These are phyloP conservation scores for Galerucella nymphaeae DNA, from an alignment of 2,888 invertebrate species.

Conservation along the genomic window DNA sequence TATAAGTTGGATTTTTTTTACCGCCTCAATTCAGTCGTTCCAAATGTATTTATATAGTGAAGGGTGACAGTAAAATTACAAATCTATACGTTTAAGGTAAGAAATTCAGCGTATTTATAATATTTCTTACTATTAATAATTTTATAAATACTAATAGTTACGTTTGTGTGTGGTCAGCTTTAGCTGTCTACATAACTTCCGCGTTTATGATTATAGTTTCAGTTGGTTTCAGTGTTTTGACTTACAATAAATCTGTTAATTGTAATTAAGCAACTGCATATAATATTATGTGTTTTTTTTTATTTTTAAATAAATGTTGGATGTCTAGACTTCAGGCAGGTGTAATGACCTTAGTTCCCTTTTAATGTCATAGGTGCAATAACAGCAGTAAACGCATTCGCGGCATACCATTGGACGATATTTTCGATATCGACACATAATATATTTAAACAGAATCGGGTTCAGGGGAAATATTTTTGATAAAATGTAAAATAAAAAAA, in stretches of 20 bases:
- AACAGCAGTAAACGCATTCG: conserved; percentile 5
- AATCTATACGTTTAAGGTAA: too few relatives aligned
- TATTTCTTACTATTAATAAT: too few relatives aligned
- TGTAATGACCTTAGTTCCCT: conserved; percentile 51
- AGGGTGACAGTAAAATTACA: too few relatives aligned
- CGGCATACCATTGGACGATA: conserved; percentile 1
- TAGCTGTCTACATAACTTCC: conserved; percentile 39
- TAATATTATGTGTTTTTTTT: conserved; percentile 49
- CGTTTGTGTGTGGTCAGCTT: conserved; percentile 37
- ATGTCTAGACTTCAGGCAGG: conserved; percentile 53
- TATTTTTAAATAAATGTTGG: conserved; percentile 30
- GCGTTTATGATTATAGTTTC: conserved; percentile 45
- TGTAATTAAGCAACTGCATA: conserved; percentile 53
- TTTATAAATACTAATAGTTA: neutral
- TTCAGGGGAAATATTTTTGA: neutral
- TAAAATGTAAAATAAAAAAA: neutral
- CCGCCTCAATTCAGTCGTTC: too few relatives aligned
- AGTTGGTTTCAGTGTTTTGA: conserved; percentile 45
- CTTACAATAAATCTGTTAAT: conserved; percentile 49
- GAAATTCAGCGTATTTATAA: too few relatives aligned
- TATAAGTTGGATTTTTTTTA: too few relatives aligned
- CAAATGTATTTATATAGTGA: too few relatives aligned
- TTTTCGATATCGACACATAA: conserved; percentile 3
- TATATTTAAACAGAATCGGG: conserved; percentile 17
- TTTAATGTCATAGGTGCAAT: conserved; percentile 37